Evolutionary conservation across 2,888 invertebrate genomes (phyloP).

Genomic region (Abrostola triplasia): DNA sequence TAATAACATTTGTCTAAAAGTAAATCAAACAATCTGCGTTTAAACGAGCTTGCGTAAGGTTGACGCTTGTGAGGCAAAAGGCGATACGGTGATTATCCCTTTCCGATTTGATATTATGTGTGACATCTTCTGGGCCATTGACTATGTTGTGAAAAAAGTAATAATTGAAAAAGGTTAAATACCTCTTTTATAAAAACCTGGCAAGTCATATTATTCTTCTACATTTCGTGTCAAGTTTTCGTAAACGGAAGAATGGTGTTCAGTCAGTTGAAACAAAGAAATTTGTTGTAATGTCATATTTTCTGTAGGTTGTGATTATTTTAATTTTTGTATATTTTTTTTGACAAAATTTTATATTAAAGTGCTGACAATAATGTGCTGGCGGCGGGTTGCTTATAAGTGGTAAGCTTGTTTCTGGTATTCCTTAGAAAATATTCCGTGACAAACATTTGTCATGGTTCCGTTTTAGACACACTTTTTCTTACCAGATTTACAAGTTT

Average conservation of each 20-base stretch:
- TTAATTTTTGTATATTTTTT: slow-evolving; percentile 24
- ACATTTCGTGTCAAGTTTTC: slow-evolving; percentile 12
- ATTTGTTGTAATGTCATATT: slow-evolving; percentile 44
- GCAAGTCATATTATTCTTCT: slow-evolving; percentile 5
- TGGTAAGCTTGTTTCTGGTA: slow-evolving; percentile 35
- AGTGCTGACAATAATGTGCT: slow-evolving; percentile 33
- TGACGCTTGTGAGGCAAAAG: no score
- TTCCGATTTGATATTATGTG: no score
- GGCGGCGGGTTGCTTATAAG: slow-evolving; percentile 9
- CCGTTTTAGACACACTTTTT: no score
- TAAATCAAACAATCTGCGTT: no score
- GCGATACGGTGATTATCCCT: no score
- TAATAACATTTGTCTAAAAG: no score
- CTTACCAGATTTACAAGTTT: no score
- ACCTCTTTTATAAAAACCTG: not conserved
- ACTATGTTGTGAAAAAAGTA: not conserved
- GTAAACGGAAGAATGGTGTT: slow-evolving; percentile 28
- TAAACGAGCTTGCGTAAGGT: no score
- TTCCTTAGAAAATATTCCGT: not conserved
- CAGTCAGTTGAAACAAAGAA: slow-evolving; percentile 49
- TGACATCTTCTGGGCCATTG: no score
- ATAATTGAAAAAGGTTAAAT: not conserved
- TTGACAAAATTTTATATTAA: slow-evolving; percentile 35
- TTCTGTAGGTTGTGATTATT: slow-evolving; percentile 24
- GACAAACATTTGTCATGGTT: not conserved